Evolutionary conservation across 2,888 invertebrate genomes (phyloP).

Genomic region (Eristalis pertinax): DNA sequence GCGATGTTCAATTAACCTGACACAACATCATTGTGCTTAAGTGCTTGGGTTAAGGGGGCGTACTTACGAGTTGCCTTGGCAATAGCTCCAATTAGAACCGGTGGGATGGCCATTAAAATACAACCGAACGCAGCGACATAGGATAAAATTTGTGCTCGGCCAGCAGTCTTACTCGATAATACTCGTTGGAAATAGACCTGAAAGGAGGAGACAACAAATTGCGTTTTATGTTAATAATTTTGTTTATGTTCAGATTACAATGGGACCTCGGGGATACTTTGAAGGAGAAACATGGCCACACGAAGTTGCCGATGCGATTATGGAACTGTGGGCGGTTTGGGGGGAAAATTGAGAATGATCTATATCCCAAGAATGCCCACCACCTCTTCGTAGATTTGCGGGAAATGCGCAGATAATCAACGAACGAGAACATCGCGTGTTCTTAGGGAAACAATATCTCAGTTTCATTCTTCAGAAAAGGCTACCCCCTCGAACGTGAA

Average conservation of each 20-base stretch:
- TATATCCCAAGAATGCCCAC: too few species aligned
- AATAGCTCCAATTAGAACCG: conserved; percentile 97
- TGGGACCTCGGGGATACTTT: background rate
- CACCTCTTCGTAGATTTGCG: too few species aligned
- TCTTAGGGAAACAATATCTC: too few species aligned
- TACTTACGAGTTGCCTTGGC: conserved; percentile 94
- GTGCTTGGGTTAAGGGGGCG: background rate
- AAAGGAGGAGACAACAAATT: conserved; percentile 21
- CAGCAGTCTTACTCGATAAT: conserved; percentile 96
- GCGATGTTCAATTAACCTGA: background rate
- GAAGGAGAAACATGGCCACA: background rate
- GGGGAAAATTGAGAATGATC: too few species aligned
- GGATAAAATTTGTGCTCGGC: conserved; percentile 95
- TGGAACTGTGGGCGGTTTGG: too few species aligned
- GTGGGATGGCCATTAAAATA: conserved; percentile 98
- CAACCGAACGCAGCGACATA: conserved; percentile 98
- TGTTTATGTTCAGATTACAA: background rate
- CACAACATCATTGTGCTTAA: background rate
- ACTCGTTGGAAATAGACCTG: conserved; percentile 99
- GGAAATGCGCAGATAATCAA: too few species aligned
- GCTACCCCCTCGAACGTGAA: too few species aligned
- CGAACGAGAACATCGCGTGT: too few species aligned
- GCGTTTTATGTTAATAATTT: background rate
- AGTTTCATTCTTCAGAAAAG: too few species aligned
- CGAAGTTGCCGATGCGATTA: background rate